Evolutionary conservation across 2,888 invertebrate species (phyloP).

Genomic region (Cheilosia soror): DNA sequence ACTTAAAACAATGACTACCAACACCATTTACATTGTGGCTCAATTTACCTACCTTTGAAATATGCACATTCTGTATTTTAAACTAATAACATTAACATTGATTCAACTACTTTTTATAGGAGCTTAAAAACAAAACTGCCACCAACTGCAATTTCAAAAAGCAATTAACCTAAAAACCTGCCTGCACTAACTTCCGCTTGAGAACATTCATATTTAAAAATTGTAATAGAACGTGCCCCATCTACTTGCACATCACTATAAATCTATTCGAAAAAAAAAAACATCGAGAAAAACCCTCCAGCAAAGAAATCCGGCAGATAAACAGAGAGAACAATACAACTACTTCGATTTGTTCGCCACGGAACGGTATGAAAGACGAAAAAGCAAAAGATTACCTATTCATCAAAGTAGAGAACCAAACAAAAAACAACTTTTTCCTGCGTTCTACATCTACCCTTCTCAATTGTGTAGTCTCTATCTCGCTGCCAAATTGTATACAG

Average conservation of each 20-base stretch:
- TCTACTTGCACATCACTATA: neutral
- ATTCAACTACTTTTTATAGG: no score
- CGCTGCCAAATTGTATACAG: neutral
- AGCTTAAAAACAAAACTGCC: no score
- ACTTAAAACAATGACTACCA: no score
- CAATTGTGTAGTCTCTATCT: neutral
- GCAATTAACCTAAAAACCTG: neutral
- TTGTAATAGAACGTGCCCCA: slow-evolving; percentile 24
- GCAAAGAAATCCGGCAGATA: neutral
- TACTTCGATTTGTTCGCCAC: neutral
- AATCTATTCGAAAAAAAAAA: slow-evolving; percentile 3
- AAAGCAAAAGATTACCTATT: slow-evolving; percentile 62
- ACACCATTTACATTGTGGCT: no score
- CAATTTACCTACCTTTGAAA: no score
- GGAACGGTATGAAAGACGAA: neutral
- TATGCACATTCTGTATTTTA: no score
- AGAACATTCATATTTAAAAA: neutral
- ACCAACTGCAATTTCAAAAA: neutral
- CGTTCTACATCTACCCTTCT: slow-evolving; percentile 4
- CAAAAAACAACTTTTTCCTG: neutral
- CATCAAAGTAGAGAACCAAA: slow-evolving; percentile 19
- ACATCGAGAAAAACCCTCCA: neutral
- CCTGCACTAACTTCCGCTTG: neutral
- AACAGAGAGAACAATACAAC: slow-evolving; percentile 28
- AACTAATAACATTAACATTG: no score